phyloP scores from a whole-genome alignment of 2,888 invertebrate genomes.

The Lasiommata megera region DNA sequence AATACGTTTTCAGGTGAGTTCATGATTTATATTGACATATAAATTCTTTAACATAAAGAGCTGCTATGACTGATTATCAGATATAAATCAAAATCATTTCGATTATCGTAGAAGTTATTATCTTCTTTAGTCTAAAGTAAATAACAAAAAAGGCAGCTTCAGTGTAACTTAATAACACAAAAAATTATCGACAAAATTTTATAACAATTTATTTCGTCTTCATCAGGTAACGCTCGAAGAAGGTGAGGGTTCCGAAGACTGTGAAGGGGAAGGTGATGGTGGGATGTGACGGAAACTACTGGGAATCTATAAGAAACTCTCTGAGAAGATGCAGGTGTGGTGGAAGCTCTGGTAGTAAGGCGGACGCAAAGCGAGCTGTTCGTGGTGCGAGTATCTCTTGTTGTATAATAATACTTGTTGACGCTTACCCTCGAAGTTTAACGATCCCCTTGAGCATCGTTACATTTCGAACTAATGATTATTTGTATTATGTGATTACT shows the following conservation, averaged over 20 bases:
- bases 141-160: no score
- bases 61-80: no score
- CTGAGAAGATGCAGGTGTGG: slow-evolving; percentile 94
- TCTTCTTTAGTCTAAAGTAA: no score
- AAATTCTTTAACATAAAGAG: no score
- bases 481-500: slow-evolving; percentile 72
- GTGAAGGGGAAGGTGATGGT: slow-evolving; percentile 78
- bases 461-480: slow-evolving; percentile 69
- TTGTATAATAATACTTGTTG: slow-evolving; percentile 73
- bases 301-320: slow-evolving; percentile 94
- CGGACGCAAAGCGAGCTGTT: slow-evolving; percentile 37
- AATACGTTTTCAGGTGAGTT: slow-evolving; percentile 87
- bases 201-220: slow-evolving; percentile 33
- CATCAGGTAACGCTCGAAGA: slow-evolving; percentile 92
- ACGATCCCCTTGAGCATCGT: slow-evolving; percentile 63
- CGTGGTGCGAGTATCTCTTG: slow-evolving; percentile 40
- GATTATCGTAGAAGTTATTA: no score
- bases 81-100: no score
- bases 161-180: no score
- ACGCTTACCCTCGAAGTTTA: slow-evolving; percentile 76
- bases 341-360: slow-evolving; percentile 89
- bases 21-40: not conserved
- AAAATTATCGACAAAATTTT: no score
- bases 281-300: slow-evolving; percentile 97
- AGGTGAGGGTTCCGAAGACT: slow-evolving; percentile 86